Conservation (phyloP, 2,888 invertebrate species). For the Leucoptera coffeella region DNA sequence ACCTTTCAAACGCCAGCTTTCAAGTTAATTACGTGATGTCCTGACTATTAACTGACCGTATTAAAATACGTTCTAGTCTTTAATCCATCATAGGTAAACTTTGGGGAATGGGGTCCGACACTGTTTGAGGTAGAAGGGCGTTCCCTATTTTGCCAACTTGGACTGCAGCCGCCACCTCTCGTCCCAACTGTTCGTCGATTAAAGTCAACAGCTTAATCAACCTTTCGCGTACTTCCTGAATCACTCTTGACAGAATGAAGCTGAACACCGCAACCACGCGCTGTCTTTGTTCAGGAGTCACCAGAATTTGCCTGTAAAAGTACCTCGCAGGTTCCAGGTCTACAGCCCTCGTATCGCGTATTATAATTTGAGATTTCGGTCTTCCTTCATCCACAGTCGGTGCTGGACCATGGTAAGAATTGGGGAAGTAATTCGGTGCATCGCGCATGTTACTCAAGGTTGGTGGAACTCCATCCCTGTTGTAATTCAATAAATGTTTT, state of each 20-base stretch:
- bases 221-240: slow-evolving; percentile 62
- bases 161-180: slow-evolving; percentile 49
- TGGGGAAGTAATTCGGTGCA: slow-evolving; percentile 85
- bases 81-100: no score
- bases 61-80: no score
- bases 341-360: slow-evolving; percentile 2
- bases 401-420: slow-evolving; percentile 76
- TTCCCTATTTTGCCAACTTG: no score
- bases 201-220: slow-evolving; percentile 71
- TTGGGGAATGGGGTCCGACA: no score
- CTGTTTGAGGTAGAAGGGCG: no score
- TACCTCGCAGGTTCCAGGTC: slow-evolving; percentile 52
- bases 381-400: slow-evolving; percentile 4
- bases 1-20: no score
- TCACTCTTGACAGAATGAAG: slow-evolving; percentile 6
- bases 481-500: slow-evolving; percentile 62
- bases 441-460: slow-evolving; percentile 68
- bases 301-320: slow-evolving; percentile 65
- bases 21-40: no score
- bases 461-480: slow-evolving; percentile 72
- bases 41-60: no score
- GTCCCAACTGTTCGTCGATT: slow-evolving; percentile 68
- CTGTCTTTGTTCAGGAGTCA: slow-evolving; percentile 22
- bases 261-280: slow-evolving; percentile 10
- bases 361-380: slow-evolving; percentile 2